These are phyloP conservation scores for Gnathonemus longibarbis DNA, from an alignment of 2,113 vertebrate species.

Conservation along the genomic window DNA sequence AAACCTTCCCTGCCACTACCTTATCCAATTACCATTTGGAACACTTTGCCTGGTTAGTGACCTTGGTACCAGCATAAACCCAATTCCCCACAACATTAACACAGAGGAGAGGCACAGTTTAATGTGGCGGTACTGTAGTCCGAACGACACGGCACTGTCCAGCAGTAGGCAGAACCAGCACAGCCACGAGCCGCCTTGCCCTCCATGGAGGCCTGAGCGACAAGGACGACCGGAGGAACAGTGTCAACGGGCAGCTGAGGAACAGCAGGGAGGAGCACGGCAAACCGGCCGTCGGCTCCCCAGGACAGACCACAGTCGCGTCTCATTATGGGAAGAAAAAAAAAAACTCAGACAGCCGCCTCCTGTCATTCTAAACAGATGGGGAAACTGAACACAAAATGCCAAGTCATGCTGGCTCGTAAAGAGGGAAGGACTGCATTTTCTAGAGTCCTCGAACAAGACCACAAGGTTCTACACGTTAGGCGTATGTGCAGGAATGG, in stretches of 20 bases:
- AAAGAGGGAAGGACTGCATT: not conserved
- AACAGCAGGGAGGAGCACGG: not conserved
- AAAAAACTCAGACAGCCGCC: not conserved
- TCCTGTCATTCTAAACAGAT: not conserved
- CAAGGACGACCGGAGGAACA: not conserved
- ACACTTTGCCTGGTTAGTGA: not conserved
- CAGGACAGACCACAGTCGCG: not conserved
- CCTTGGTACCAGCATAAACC: not conserved
- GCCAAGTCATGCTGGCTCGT: constrained; percentile 1
- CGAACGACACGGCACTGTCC: too few species aligned
- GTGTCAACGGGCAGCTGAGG: not conserved
- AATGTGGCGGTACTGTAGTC: not conserved
- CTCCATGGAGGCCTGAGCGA: not conserved
- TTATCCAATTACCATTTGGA: not conserved
- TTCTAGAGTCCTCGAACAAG: not conserved
- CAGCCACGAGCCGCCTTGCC: not conserved
- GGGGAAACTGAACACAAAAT: not conserved
- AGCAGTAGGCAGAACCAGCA: not conserved
- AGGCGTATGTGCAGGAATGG: not conserved
- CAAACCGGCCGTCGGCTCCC: not conserved
- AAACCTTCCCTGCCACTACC: not conserved
- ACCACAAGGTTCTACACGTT: not conserved
- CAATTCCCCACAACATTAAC: not conserved
- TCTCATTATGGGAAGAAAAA: not conserved
- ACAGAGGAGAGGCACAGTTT: not conserved